Conservation (phyloP, 2,888 invertebrate genomes). For the Tyria jacobaeae region DNA sequence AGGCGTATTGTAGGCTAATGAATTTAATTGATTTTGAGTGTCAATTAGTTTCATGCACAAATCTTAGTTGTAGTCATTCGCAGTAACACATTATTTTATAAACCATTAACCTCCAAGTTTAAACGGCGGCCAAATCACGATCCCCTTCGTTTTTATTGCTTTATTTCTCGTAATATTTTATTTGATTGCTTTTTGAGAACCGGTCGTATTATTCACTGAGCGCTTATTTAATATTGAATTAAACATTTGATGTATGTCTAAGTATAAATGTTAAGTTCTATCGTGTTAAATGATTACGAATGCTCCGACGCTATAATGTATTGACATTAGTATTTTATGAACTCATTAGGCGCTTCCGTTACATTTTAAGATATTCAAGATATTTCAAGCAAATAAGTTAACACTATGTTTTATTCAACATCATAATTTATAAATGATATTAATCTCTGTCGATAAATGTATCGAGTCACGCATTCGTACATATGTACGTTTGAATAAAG, state of each 20-base stretch:
- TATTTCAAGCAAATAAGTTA: constrained; percentile 46
- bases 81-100: constrained; percentile 46
- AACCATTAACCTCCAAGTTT: constrained; percentile 64
- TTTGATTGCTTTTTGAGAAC: constrained; percentile 57
- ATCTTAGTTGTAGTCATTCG: constrained; percentile 26
- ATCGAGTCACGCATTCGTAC: constrained; percentile 1
- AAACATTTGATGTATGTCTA: constrained; percentile 52
- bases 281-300: constrained; percentile 51
- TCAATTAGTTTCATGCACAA: constrained; percentile 35
- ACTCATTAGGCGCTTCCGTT: constrained; percentile 60
- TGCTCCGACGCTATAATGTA: constrained; percentile 48
- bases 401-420: constrained; percentile 45
- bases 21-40: constrained; percentile 32
- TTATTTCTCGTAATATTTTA: constrained; percentile 65
- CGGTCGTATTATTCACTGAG: constrained; percentile 50
- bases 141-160: constrained; percentile 65
- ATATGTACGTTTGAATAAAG: constrained; percentile 23
- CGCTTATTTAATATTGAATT: constrained; percentile 49
- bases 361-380: constrained; percentile 49
- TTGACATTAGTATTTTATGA: constrained; percentile 55
- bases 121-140: constrained; percentile 57
- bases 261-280: constrained; percentile 60
- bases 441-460: background rate
- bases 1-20: constrained; percentile 20
- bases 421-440: constrained; percentile 12